Evolutionary conservation across 2,888 invertebrate species (phyloP).

Genomic region (Sabatieria punctata): DNA sequence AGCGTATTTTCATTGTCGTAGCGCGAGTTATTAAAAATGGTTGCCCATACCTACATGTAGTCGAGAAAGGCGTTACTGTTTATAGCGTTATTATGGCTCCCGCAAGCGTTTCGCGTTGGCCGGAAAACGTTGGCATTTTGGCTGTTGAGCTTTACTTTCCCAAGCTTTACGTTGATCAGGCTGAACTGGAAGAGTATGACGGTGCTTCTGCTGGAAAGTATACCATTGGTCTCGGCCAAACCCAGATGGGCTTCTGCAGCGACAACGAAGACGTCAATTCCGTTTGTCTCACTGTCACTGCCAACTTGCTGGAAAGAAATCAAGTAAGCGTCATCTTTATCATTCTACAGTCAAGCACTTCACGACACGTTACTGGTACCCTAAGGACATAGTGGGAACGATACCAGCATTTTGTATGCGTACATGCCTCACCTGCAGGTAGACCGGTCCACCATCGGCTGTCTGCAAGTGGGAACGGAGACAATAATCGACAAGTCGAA

Average conservation of each 20-base stretch:
- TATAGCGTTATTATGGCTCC: no score
- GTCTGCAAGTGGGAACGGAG: conserved; percentile 91
- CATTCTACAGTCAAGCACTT: not conserved
- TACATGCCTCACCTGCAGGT: no score
- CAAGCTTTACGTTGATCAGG: conserved; percentile 78
- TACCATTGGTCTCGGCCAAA: conserved; percentile 84
- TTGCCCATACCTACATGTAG: no score
- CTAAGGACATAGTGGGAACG: no score
- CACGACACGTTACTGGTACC: no score
- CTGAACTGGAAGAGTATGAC: conserved; percentile 56
- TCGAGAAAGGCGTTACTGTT: no score
- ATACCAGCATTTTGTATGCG: no score
- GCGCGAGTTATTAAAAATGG: no score
- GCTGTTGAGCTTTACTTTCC: conserved; percentile 89
- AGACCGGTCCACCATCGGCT: conserved; percentile 60
- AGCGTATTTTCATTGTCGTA: no score
- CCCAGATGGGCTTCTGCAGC: conserved; percentile 86
- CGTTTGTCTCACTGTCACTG: conserved; percentile 66
- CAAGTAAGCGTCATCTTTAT: conserved; percentile 13
- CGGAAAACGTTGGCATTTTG: conserved; percentile 66
- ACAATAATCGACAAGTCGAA: conserved; percentile 97
- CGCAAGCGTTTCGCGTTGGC: no score
- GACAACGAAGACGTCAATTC: conserved; percentile 94
- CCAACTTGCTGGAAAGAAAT: conserved; percentile 18
- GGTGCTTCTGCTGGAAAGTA: conserved; percentile 59